Percentiles rank a stretch among this genome's conserved stretches.
Evolutionary conservation across 1,140 invertebrate genomes (phyloP).

Genomic region (Rhyacophila brunnea): DNA sequence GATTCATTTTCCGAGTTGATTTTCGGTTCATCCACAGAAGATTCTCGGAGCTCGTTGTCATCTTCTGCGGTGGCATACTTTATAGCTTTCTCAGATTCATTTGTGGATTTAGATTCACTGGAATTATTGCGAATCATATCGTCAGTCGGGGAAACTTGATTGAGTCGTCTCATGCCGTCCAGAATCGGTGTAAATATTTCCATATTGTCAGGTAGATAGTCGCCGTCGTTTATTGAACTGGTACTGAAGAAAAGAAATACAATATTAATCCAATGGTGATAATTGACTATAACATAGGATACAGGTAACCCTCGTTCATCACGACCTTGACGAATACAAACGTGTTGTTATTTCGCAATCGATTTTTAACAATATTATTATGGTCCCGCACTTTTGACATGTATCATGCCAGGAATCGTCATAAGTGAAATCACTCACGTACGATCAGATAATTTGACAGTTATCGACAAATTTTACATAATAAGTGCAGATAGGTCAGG

Average conservation of each 20-base stretch:
- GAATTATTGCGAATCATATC: neutral
- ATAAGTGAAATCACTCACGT: no score
- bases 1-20: neutral
- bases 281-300: neutral
- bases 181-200: slow-evolving; percentile 51
- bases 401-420: no score
- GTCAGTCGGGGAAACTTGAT: slow-evolving; percentile 35
- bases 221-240: slow-evolving; percentile 43
- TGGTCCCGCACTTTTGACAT: no score
- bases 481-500: no score
- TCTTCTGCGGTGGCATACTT: neutral
- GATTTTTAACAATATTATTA: no score
- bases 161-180: slow-evolving; percentile 45
- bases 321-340: no score
- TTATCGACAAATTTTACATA: no score
- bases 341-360: no score
- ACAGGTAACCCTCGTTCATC: no score
- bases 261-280: neutral
- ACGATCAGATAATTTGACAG: no score
- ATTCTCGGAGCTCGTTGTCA: slow-evolving; percentile 7
- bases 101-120: neutral
- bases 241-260: slow-evolving; percentile 2
- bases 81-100: neutral
- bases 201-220: slow-evolving; percentile 51
- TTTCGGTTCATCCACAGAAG: neutral